Conservation (phyloP, 2,888 invertebrate genomes). For the Pyrrhosoma nymphula region DNA sequence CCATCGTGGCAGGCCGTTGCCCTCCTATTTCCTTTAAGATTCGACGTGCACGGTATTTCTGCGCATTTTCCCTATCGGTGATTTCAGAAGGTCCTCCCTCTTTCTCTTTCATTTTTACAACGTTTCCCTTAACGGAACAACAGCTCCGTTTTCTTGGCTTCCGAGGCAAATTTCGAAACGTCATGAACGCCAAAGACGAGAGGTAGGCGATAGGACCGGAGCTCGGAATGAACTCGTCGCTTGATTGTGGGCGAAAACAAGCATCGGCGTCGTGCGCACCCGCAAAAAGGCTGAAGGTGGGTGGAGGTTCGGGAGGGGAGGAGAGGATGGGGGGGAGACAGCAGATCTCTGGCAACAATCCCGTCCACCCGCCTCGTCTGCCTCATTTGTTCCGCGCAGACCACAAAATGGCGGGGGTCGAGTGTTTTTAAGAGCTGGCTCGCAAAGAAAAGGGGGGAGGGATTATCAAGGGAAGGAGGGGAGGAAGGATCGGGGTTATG, state of each 20-base stretch:
- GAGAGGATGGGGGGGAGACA: neutral
- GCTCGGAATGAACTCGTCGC: neutral
- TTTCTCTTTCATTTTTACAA: no score
- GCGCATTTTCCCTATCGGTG: no score
- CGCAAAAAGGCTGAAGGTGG: neutral
- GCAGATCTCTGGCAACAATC: neutral
- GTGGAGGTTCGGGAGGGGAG: no score
- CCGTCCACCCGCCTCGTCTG: constrained; percentile 76
- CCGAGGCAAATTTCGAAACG: neutral
- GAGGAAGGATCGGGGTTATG: neutral
- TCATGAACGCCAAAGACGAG: neutral
- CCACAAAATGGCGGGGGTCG: constrained; percentile 70
- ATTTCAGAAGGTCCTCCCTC: no score
- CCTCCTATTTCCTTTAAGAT: no score
- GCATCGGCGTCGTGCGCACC: neutral
- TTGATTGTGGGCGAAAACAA: neutral
- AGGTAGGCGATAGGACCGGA: neutral
- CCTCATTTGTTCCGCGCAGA: constrained; percentile 75
- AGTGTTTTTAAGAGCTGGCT: neutral
- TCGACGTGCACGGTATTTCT: no score
- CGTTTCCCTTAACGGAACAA: neutral
- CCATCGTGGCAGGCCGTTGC: no score
- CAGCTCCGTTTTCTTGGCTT: neutral
- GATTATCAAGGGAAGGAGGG: constrained; percentile 48
- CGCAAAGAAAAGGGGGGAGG: constrained; percentile 68